A percentile compares a stretch with the other conserved stretches of the same genome.
phyloP scores from a whole-genome alignment of 2,888 invertebrate species.

The Drosophila parthenogenetica region DNA sequence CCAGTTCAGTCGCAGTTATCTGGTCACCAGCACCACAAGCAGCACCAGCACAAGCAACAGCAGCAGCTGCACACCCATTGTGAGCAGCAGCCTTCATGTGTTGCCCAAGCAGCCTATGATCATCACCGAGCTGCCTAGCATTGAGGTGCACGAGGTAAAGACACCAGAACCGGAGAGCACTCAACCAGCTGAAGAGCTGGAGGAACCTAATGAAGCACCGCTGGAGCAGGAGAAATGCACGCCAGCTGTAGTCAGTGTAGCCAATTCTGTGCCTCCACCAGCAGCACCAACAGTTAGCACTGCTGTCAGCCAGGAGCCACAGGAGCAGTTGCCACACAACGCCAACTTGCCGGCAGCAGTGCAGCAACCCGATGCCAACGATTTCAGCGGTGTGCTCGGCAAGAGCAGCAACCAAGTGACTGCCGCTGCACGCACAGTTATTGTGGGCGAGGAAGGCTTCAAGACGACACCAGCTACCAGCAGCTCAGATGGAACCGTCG shows the following conservation, averaged over 20 bases:
- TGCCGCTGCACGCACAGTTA: constrained; percentile 82
- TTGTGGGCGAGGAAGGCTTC: constrained; percentile 88
- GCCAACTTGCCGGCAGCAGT: constrained; percentile 79
- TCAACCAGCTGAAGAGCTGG: constrained; percentile 52
- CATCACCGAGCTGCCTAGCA: constrained; percentile 62
- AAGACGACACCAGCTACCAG: constrained; percentile 82
- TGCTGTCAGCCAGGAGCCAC: constrained; percentile 7
- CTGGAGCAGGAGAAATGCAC: constrained; percentile 58
- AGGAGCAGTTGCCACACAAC: constrained; percentile 85
- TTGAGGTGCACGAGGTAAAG: constrained; percentile 69
- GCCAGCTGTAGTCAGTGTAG: not conserved
- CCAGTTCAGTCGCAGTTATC: constrained; percentile 84
- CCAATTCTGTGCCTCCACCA: no score
- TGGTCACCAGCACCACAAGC: constrained; percentile 21
- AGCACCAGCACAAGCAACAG: constrained; percentile 32
- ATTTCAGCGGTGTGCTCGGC: constrained; percentile 82
- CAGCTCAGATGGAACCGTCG: not conserved
- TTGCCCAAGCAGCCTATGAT: constrained; percentile 29
- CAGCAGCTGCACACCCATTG: constrained; percentile 6
- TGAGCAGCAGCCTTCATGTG: constrained; percentile 28
- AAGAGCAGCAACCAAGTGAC: constrained; percentile 23
- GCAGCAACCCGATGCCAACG: constrained; percentile 81
- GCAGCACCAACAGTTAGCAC: no score
- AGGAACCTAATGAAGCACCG: constrained; percentile 42
- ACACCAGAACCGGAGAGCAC: constrained; percentile 49